Evolutionary conservation across 2,888 invertebrate genomes (phyloP).

Genomic region (Scotopteryx bipunctaria): DNA sequence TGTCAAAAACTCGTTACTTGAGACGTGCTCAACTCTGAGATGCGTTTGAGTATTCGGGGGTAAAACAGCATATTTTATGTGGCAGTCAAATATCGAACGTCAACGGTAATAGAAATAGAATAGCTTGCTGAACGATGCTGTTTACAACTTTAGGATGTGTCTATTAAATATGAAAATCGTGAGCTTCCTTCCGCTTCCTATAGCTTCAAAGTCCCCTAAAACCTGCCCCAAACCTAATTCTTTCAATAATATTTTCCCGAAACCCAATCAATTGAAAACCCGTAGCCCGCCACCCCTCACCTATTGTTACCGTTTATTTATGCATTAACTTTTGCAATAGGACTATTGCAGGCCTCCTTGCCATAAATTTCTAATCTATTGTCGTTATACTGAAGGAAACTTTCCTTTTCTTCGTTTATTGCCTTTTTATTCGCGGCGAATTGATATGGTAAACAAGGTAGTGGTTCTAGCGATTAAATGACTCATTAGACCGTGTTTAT

Average conservation of each 20-base stretch:
- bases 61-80: too few species aligned
- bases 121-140: too few species aligned
- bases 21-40: too few species aligned
- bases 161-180: too few species aligned
- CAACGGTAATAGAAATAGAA: too few species aligned
- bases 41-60: too few species aligned
- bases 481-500: slow-evolving; percentile 53
- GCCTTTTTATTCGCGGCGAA: slow-evolving; percentile 52
- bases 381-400: slow-evolving; percentile 46
- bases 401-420: slow-evolving; percentile 48
- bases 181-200: too few species aligned
- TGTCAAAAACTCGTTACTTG: too few species aligned
- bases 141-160: too few species aligned
- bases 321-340: slow-evolving; percentile 79
- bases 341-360: slow-evolving; percentile 60
- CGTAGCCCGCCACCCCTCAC: slow-evolving; percentile 41
- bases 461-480: slow-evolving; percentile 56
- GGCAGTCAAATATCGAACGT: too few species aligned
- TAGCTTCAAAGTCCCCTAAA: not conserved
- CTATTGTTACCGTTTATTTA: slow-evolving; percentile 78
- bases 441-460: slow-evolving; percentile 61
- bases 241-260: slow-evolving; percentile 26
- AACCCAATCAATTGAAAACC: slow-evolving; percentile 26
- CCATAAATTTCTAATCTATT: slow-evolving; percentile 59
- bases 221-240: slow-evolving; percentile 15